Evolutionary conservation across 2,888 invertebrate genomes (phyloP), one percentile per base, ranked within the genome.

Genomic region (Bursaphelenchus okinawaensis): DNA sequence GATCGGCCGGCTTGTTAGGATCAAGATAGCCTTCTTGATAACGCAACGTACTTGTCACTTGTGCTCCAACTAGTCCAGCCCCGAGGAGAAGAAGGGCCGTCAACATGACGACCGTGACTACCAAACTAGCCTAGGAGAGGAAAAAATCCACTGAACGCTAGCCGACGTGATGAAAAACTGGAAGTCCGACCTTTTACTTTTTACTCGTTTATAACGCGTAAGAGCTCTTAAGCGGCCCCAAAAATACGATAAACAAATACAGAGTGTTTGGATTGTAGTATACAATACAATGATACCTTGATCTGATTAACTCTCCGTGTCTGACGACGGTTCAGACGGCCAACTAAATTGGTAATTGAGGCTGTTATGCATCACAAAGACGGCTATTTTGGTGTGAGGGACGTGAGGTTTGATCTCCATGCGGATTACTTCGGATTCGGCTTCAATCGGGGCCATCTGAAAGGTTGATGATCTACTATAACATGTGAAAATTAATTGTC

Each of bases 1-100:
- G 55, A 56, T 61, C 61, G 22, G 61, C 58, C 22, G 58, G 61
- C 1, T 27, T 19, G 23, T 8, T 7, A 16, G 61, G 58, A 59
- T 61, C 61, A n/a, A 23, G 40, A 3, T 16, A n/a, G 3, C 40
- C 40, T 40, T 40, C 6, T 40, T 40, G 40, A 40, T 40, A 40
- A 12, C 6, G 12, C 40, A 40, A 40, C 40, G 40, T 40, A 40
- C 40, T 40, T 40, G 40, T 16, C n/a, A 40, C 40, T n/a, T 40
- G 40, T 16, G n/a, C n/a, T n/a, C n/a, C n/a, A n/a, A n/a, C n/a
- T n/a, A n/a, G n/a, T n/a, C n/a, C n/a, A n/a, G n/a, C n/a, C n/a
- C n/a, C n/a, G n/a, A n/a, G n/a, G n/a, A n/a, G n/a, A n/a, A n/a
- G n/a, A n/a, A n/a, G n/a, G n/a, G n/a, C n/a, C n/a, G n/a, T n/a